A percentile compares a stretch with the other conserved stretches of the same genome.
Evolutionary conservation across 2,113 vertebrate species (phyloP).

Genomic region (Ceratotherium simum): DNA sequence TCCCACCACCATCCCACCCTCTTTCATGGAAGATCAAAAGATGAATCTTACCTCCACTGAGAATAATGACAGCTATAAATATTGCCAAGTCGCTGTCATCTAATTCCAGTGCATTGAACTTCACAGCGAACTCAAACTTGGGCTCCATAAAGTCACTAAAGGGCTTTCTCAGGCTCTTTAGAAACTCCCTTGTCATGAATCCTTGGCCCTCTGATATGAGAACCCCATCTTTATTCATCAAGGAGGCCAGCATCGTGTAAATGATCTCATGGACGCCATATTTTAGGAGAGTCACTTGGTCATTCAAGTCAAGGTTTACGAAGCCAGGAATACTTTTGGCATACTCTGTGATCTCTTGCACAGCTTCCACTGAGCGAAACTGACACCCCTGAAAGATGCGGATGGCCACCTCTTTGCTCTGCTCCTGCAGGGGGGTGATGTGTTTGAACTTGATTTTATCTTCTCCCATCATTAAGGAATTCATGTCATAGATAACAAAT

Average conservation of each 20-base stretch:
- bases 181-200: slow-evolving; percentile 99
- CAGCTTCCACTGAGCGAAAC: slow-evolving; percentile 95
- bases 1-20: background rate
- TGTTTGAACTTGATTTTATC: slow-evolving; percentile 96
- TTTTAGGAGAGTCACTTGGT: slow-evolving; percentile 98
- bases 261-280: slow-evolving; percentile 98
- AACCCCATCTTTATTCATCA: slow-evolving; percentile 99
- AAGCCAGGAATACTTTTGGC: slow-evolving; percentile 99
- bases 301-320: slow-evolving; percentile 95
- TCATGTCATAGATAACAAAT: slow-evolving; percentile 99
- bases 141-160: slow-evolving; percentile 99
- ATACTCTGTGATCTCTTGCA: slow-evolving; percentile 98
- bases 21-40: background rate
- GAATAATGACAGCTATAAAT: slow-evolving; percentile 98
- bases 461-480: slow-evolving; percentile 97
- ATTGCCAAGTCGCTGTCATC: slow-evolving; percentile 99
- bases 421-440: slow-evolving; percentile 89
- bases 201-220: slow-evolving; percentile 97
- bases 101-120: slow-evolving; percentile 98
- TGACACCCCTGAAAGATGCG: slow-evolving; percentile 98
- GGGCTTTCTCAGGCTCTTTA: slow-evolving; percentile 98
- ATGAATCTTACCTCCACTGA: slow-evolving; percentile 94
- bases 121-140: slow-evolving; percentile 99
- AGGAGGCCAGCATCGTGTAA: slow-evolving; percentile 96
- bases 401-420: slow-evolving; percentile 94